Evolutionary conservation across 1,140 invertebrate species (phyloP).

Genomic region (Sogatella furcifera): DNA sequence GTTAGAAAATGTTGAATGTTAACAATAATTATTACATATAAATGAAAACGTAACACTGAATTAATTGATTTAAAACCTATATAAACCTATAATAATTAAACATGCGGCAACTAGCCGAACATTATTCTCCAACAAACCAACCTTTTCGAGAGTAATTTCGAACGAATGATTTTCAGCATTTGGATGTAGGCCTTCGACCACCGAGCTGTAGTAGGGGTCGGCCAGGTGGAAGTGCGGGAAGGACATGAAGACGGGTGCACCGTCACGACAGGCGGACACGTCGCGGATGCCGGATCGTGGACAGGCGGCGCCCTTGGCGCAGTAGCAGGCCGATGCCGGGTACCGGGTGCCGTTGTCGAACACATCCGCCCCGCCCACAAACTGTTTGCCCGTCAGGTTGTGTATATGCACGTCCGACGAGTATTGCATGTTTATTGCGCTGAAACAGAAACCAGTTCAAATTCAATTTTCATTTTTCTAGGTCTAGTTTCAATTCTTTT

Average conservation of each 20-base stretch:
- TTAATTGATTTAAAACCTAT: too few relatives aligned
- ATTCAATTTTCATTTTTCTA: too few relatives aligned
- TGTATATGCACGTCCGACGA: neutral
- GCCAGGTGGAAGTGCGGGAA: conserved; percentile 60
- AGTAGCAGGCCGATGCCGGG: conserved; percentile 1
- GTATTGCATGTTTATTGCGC: too few relatives aligned
- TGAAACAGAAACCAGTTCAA: too few relatives aligned
- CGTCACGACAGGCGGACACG: conserved; percentile 38
- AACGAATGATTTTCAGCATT: conserved; percentile 43
- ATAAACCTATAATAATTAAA: too few relatives aligned
- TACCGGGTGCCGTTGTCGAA: conserved; percentile 4
- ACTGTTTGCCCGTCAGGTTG: neutral
- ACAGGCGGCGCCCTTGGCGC: neutral
- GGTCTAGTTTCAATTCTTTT: too few relatives aligned
- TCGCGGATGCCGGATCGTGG: conserved; percentile 30
- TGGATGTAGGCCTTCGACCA: conserved; percentile 46
- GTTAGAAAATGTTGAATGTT: too few relatives aligned
- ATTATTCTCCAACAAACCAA: conserved; percentile 23
- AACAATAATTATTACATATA: too few relatives aligned
- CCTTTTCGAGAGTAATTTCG: conserved; percentile 48
- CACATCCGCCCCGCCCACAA: neutral
- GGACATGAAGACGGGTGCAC: conserved; percentile 51
- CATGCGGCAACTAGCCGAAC: too few relatives aligned
- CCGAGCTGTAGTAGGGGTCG: conserved; percentile 41
- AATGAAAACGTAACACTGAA: too few relatives aligned